Conservation (phyloP, 30 jellyfish, hydroid and myxozoan species). For the Aurelia sp. region DNA sequence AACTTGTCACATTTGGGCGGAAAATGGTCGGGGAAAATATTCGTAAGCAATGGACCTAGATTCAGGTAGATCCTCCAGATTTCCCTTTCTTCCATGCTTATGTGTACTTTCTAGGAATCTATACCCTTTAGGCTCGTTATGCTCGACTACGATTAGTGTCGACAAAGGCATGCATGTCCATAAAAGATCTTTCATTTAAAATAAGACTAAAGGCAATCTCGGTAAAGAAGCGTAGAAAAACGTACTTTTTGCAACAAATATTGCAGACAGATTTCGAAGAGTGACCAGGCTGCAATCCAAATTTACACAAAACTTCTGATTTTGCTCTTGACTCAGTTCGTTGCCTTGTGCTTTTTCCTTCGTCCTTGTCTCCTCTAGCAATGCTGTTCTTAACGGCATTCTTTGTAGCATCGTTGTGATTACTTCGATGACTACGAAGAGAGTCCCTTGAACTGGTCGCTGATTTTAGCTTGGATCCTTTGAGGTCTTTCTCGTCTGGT, state of each 20-base stretch:
- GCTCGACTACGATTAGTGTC: no score
- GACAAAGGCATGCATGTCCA: no score
- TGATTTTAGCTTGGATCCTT: neutral
- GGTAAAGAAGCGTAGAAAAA: no score
- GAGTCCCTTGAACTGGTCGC: slow-evolving; percentile 1
- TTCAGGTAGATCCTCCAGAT: no score
- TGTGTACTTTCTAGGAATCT: no score
- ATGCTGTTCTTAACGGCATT: slow-evolving; percentile 14
- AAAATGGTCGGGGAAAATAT: no score
- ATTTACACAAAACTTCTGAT: slow-evolving; percentile 53
- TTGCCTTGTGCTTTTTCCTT: slow-evolving; percentile 18
- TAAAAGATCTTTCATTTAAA: no score
- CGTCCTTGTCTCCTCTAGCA: slow-evolving; percentile 56
- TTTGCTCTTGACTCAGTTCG: slow-evolving; percentile 10
- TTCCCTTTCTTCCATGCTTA: no score
- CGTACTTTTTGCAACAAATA: slow-evolving; percentile 66
- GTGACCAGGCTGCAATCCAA: slow-evolving; percentile 69
- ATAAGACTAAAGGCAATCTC: no score
- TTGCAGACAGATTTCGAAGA: slow-evolving; percentile 50
- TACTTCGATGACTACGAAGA: neutral
- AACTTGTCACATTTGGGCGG: no score
- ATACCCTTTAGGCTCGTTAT: no score
- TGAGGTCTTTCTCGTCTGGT: neutral
- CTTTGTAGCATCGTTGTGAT: slow-evolving; percentile 8
- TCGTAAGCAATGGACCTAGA: no score